These are phyloP conservation scores for Chaenocephalus aceratus DNA, from an alignment of 2,113 vertebrate species.

Conservation along the genomic window DNA sequence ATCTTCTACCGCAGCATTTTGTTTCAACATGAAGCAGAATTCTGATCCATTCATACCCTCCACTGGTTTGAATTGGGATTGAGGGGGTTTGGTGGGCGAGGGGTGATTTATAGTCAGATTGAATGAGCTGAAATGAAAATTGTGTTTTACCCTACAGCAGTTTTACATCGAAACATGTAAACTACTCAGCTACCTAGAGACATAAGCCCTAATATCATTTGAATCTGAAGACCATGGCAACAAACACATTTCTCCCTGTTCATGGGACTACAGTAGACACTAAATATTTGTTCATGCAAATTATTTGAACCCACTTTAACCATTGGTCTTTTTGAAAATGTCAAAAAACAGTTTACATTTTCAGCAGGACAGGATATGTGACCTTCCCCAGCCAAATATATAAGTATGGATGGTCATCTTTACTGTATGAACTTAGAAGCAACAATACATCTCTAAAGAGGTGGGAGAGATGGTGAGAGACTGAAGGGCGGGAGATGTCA, in stretches of 20 bases:
- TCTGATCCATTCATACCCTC: slow-evolving; percentile 27
- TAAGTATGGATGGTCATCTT: slow-evolving; percentile 25
- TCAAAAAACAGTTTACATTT: slow-evolving; percentile 31
- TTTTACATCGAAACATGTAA: slow-evolving; percentile 24
- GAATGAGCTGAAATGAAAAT: slow-evolving; percentile 28
- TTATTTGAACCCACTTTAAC: slow-evolving; percentile 18
- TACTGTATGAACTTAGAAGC: slow-evolving; percentile 24
- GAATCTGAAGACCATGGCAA: background rate
- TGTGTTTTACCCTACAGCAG: slow-evolving; percentile 2
- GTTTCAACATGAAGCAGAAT: slow-evolving; percentile 18
- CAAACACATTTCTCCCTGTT: background rate
- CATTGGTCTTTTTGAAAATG: slow-evolving; percentile 33
- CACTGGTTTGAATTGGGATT: slow-evolving; percentile 20
- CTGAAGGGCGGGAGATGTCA: background rate
- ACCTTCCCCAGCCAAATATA: slow-evolving; percentile 17
- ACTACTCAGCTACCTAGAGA: slow-evolving; percentile 2
- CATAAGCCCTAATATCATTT: slow-evolving; percentile 23
- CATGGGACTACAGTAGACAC: background rate
- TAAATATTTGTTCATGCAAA: slow-evolving; percentile 19
- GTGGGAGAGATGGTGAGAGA: background rate
- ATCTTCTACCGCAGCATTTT: slow-evolving; percentile 33
- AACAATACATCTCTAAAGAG: slow-evolving; percentile 1
- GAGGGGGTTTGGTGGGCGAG: slow-evolving; percentile 2
- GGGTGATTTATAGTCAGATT: slow-evolving; percentile 28
- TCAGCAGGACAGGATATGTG: slow-evolving; percentile 20